Evolutionary conservation across 2,888 invertebrate genomes (phyloP), one percentile per base, ranked within the genome.

Genomic region (Cephus pulcher): DNA sequence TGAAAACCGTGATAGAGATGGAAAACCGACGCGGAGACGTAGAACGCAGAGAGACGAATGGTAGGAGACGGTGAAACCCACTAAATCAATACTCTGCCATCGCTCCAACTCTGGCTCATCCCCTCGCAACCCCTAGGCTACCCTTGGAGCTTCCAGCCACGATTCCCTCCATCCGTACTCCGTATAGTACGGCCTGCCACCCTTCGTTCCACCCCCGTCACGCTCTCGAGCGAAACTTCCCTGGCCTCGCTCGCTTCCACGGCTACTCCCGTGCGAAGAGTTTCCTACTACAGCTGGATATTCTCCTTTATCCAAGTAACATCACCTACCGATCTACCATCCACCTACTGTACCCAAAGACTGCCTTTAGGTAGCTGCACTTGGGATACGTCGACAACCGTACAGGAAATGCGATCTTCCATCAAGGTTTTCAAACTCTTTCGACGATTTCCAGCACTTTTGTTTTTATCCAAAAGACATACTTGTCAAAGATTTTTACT

Each of bases 11-110:
- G 56, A 56, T 56, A 35, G 35, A 35, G 35, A 35, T 35, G 12
- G 35, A 35, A 35, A 35, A 35, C 35, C 35, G 35, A 35, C 35
- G 35, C 70, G 78, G 79, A 89, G 88, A 88, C 87, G 86, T 87
- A 87, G 88, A 88, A 88, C 86, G 89, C 23, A 89, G 88, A 89
- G 89, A 87, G 89, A 89, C 89, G 91, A 90, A 90, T 90, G 89
- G 91, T 91, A 90, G 88, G 91, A 91, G 90, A 91, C 87, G 90
- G 90, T 87, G 90, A 89, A 90, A 89, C 90, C 90, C 89, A 91
- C 91, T 91, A 90, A 91, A 90, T 90, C 91, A 91, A 90, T 90
- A 90, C 89, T 91, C 91, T 91, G 91, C 90, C 91, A 92, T 92
- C 92, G 92, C 91, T 92, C 91, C 90, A 89, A 90, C 90, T 91